phyloP scores from a whole-genome alignment of 2,797 vertebrate genomes.

The Galagoides demidoff region DNA sequence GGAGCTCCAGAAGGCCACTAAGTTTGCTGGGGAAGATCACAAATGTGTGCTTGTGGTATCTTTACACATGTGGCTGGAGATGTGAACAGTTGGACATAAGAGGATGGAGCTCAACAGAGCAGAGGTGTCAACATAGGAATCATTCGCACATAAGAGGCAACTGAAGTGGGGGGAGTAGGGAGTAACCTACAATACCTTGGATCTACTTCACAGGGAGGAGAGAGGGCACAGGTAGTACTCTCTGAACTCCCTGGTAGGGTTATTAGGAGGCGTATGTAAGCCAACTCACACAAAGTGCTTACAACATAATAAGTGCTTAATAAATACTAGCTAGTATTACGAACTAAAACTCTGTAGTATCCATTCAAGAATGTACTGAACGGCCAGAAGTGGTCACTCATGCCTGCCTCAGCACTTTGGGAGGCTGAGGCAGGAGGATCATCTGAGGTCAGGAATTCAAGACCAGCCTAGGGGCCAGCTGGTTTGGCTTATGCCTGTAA shows the following conservation, averaged over 20 bases:
- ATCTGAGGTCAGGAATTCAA: no score
- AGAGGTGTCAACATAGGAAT: background rate
- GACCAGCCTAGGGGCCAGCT: no score
- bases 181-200: background rate
- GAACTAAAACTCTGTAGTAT: no score
- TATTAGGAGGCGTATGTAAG: background rate
- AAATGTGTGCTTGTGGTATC: background rate
- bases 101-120: background rate
- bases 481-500: no score
- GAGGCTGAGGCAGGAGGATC: no score
- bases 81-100: background rate
- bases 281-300: background rate
- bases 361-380: no score
- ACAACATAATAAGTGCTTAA: background rate
- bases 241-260: background rate
- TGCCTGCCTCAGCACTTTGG: no score
- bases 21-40: background rate
- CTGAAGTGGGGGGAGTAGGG: background rate
- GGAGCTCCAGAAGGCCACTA: background rate
- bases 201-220: background rate
- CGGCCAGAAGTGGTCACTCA: no score
- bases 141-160: background rate
- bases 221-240: no score
- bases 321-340: background rate
- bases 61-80: background rate